Evolutionary conservation across 2,888 invertebrate species (phyloP), one percentile per base, ranked within the genome.

Genomic region (Eupeodes latifasciatus): DNA sequence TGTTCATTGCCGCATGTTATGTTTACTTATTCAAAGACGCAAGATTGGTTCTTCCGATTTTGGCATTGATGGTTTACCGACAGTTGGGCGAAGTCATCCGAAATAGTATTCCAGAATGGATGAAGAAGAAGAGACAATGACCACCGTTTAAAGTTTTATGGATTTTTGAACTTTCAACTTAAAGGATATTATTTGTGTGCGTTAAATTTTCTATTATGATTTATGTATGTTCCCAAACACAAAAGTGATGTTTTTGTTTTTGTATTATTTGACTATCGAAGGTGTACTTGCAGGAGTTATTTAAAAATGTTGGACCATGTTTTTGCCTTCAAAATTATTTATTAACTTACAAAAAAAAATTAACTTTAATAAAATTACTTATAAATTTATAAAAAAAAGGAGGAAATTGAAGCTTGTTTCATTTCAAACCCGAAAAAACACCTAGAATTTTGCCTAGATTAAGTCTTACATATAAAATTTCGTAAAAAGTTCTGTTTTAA

Each of bases 1-100:
- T 97, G 91, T 95, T 97, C 84, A 90, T 96, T 53, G 95, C 97
- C 14, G 97, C 97, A 36, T 96, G 96, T 92, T 97, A 97, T 95
- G 94, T 97, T 51, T 97, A 97, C 93, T 93, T 97, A 79, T 97
- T 97, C 91, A 96, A 96, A 91, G 96, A 96, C 91, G 97, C 97
- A 92, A 94, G 96, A 89, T 94, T 97, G 67, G 97, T 97, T n/a
- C 95, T 97, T 90, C 97, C 97, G 49, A 95, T 97, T 90, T 94
- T 97, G 85, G 94, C 96, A 57, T 94, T 97, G 4, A 95, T 97
- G 93, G 95, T 97, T 67, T 97, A 97, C 92, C 95, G 97, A 81
- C 96, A 97, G 92, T 92, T 97, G 88, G 95, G 96, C 91, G 95
- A 96, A 91, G 96, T 96, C 79, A 92, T 97, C 36, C 92, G 94